A percentile compares a stretch with the other conserved stretches of the same genome.
phyloP scores from a whole-genome alignment of 2,113 vertebrate species.

The Trogon surrucura region DNA sequence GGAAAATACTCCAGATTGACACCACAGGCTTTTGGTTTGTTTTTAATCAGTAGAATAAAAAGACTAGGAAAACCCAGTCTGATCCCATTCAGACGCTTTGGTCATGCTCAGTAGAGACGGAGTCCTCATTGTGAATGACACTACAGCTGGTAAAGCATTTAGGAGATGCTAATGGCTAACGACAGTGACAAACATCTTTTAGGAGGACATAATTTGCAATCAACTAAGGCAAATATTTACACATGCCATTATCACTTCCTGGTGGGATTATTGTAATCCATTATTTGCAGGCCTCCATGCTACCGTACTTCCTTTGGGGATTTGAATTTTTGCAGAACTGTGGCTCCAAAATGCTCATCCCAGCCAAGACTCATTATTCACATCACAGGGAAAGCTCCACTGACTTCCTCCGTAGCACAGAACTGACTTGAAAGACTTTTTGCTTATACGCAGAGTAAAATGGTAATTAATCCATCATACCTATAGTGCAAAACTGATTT shows the following conservation, averaged over 20 bases:
- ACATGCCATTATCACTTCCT: constrained; percentile 70
- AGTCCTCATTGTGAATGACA: background rate
- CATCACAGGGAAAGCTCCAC: constrained; percentile 28
- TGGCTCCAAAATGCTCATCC: constrained; percentile 57
- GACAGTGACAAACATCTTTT: constrained; percentile 35
- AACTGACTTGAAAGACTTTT: background rate
- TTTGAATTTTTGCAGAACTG: constrained; percentile 63
- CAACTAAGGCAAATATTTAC: constrained; percentile 62
- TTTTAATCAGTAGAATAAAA: background rate
- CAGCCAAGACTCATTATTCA: constrained; percentile 73
- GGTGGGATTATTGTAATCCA: constrained; percentile 66
- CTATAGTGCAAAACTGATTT: background rate
- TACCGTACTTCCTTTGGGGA: constrained; percentile 64
- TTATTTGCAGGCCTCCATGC: constrained; percentile 63
- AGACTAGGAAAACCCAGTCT: background rate
- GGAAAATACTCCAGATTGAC: background rate
- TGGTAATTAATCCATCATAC: background rate
- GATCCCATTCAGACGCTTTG: background rate
- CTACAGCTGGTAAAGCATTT: constrained; percentile 28
- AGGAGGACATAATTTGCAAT: constrained; percentile 55
- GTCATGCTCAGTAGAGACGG: background rate
- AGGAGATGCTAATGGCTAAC: background rate
- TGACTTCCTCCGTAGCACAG: constrained; percentile 41
- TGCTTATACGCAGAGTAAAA: background rate
- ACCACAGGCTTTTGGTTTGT: background rate